Evolutionary conservation across 1,140 invertebrate genomes (phyloP), one percentile per base, ranked within the genome.

Genomic region (Anagrus nilaparvatae): DNA sequence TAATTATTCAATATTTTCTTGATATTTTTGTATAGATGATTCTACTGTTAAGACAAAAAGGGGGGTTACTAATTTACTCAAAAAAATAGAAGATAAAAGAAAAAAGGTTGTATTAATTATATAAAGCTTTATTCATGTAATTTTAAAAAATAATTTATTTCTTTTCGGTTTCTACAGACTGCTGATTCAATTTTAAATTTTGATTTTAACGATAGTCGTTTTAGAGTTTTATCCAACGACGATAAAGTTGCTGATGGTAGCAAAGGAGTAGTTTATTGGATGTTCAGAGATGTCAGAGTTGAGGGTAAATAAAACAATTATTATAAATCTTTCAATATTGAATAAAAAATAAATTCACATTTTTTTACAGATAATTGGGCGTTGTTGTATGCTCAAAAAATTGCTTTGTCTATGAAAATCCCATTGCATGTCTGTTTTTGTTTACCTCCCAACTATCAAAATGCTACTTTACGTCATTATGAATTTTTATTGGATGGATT

Each of bases 361-460:
- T n/a, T 31, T 52, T 56, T 65, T 65, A 40, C n/a, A 81, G 80
- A 94, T 64, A 94, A 94, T 61, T 94, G 88, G 88, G 86, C 87
- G 1, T 70, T 92, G 27, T 58, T n/a, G n/a, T n/a, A n/a, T n/a
- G n/a, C n/a, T n/a, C n/a, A 94, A 63, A 81, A 81, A 53, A 61
- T n/a, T 92, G 3, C 91, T 82, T 53, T 92, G 7, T 87, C 91
- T 61, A 70, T 84, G 52, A 71, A 85, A 60, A 61, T 87, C 17
- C 84, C 87, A 1, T 67, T 94, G 10, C 77, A 84, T 55, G 79
- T 91, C n/a, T 84, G 81, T 51, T 91, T 85, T 59, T 91, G 85
- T 58, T 59, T 90, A 27, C 74, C 87, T 28, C 78, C 81, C 12
- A 82, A 77, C 55, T 89, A 87, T 63, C 66, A 88, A 5, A 79